These are phyloP conservation scores for Rhea pennata DNA, from an alignment of 2,113 vertebrate species.

Conservation along the genomic window DNA sequence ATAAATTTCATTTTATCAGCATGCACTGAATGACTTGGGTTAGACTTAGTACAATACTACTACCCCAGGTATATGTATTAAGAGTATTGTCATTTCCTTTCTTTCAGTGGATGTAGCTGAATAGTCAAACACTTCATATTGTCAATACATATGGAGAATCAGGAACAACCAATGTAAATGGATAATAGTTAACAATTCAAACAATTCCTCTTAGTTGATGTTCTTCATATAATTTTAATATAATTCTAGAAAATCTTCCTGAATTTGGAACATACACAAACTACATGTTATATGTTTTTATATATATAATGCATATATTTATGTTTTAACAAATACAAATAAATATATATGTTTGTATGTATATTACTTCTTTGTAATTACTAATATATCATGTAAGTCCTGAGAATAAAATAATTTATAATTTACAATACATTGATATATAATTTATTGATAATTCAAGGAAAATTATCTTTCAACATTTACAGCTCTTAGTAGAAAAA, in stretches of 20 bases:
- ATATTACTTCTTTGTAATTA: not conserved
- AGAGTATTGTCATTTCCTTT: constrained; percentile 4
- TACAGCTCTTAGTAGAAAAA: not conserved
- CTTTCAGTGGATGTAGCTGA: not conserved
- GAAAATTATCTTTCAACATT: not conserved
- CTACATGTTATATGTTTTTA: not conserved
- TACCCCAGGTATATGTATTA: constrained; percentile 13
- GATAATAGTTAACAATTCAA: not conserved
- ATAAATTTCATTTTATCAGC: not conserved
- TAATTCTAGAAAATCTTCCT: not conserved
- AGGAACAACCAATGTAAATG: not conserved
- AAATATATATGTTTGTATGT: not conserved
- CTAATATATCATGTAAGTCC: not conserved
- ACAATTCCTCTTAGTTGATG: not conserved
- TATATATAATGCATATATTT: not conserved
- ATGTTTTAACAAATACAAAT: not conserved
- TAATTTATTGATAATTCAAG: not conserved
- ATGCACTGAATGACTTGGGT: constrained; percentile 1
- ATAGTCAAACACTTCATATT: not conserved
- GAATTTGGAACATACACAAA: not conserved
- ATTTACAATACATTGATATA: too few relatives aligned
- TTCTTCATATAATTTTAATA: not conserved
- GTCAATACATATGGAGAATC: not conserved
- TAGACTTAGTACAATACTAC: constrained; percentile 23
- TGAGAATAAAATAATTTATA: not conserved